A percentile compares a stretch with the other conserved stretches of the same genome.
phyloP scores from a whole-genome alignment of 2,113 vertebrate genomes.

The Chionis minor region DNA sequence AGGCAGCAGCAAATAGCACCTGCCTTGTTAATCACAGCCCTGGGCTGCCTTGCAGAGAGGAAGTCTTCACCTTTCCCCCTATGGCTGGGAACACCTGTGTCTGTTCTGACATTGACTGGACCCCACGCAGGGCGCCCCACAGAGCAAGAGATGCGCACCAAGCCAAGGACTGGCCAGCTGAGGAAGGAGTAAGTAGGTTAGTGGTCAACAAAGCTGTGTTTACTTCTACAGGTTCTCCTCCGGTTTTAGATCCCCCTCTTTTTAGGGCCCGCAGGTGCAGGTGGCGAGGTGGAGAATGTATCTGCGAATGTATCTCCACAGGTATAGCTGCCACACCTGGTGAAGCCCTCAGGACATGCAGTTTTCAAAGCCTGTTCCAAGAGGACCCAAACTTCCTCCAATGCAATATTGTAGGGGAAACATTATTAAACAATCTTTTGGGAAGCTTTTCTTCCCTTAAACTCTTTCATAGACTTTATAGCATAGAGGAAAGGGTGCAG shows the following conservation, averaged over 20 bases:
- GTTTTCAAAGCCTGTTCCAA: background rate
- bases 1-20: background rate
- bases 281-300: background rate
- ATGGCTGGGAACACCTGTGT: background rate
- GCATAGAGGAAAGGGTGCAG: background rate
- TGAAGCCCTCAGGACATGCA: background rate
- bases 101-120: background rate
- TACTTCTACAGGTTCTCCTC: background rate
- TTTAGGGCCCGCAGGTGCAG: background rate
- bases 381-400: background rate
- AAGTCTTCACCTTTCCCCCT: background rate
- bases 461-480: background rate
- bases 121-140: background rate
- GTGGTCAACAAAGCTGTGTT: background rate
- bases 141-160: background rate
- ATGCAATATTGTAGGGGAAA: background rate
- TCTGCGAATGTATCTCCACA: background rate
- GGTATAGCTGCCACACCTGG: background rate
- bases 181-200: background rate
- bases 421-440: background rate
- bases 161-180: background rate
- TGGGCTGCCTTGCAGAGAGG: background rate
- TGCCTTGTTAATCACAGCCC: background rate
- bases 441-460: background rate
- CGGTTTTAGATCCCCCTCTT: background rate